Evolutionary conservation across 2,113 vertebrate species (phyloP).

Genomic region (Leptobrachium leishanense): DNA sequence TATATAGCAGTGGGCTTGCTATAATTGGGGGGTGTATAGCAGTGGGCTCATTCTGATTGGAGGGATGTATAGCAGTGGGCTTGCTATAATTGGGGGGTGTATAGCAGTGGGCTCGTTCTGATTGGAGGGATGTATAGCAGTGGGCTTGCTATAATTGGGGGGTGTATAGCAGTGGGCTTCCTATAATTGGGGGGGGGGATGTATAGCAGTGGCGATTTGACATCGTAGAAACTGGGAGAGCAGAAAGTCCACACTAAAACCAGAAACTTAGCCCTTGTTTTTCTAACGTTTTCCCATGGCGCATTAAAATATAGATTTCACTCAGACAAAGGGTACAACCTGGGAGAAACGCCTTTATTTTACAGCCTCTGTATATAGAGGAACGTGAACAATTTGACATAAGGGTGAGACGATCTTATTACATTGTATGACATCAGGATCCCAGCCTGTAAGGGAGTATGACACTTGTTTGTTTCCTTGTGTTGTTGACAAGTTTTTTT

Average conservation of each 20-base stretch:
- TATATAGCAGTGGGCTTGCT: too few relatives aligned
- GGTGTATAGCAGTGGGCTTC: too few relatives aligned
- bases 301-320: conserved; percentile 45
- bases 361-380: neutral
- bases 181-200: too few relatives aligned
- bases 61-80: too few relatives aligned
- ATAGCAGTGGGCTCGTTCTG: too few relatives aligned
- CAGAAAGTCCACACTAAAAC: conserved; percentile 15
- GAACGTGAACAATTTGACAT: neutral
- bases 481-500: neutral
- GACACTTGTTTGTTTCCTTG: neutral
- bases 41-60: too few relatives aligned
- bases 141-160: too few relatives aligned
- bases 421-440: conserved; percentile 22
- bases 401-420: neutral
- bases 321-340: conserved; percentile 22
- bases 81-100: too few relatives aligned
- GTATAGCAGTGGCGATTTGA: too few relatives aligned
- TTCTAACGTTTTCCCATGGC: conserved; percentile 27
- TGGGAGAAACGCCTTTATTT: conserved; percentile 21
- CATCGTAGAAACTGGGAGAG: too few relatives aligned
- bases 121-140: too few relatives aligned
- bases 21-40: too few relatives aligned
- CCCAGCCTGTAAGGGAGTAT: conserved; percentile 1
- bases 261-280: conserved; percentile 1